These are phyloP conservation scores for Galeopterus variegatus DNA, from an alignment of 2,113 vertebrate species.

Conservation along the genomic window DNA sequence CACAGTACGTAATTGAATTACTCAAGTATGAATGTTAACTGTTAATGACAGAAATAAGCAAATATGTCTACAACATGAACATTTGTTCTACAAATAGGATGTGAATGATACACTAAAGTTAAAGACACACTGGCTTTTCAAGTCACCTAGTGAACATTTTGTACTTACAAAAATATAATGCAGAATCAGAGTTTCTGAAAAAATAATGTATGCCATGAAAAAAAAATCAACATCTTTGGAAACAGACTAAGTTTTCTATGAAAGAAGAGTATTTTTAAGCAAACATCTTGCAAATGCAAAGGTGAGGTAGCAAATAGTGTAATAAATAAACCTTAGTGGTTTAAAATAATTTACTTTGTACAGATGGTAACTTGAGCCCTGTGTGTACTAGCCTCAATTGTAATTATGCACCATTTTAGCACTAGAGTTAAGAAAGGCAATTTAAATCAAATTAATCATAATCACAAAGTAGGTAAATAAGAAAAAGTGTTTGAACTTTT, in stretches of 20 bases:
- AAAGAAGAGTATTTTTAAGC: neutral
- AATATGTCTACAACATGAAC: neutral
- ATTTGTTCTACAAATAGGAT: neutral
- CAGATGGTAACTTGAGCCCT: neutral
- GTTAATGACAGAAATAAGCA: neutral
- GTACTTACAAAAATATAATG: neutral
- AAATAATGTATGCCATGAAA: neutral
- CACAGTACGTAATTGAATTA: neutral
- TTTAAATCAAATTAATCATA: slow-evolving; percentile 69
- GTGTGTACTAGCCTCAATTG: neutral
- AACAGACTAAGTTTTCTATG: neutral
- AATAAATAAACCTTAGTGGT: slow-evolving; percentile 32
- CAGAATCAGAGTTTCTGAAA: neutral
- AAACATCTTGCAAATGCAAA: neutral
- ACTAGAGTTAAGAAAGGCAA: neutral
- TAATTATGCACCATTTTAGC: slow-evolving; percentile 11
- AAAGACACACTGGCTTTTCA: neutral
- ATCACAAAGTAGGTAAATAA: slow-evolving; percentile 50
- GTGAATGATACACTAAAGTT: neutral
- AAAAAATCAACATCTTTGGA: neutral
- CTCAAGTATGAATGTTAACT: neutral
- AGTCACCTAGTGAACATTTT: neutral
- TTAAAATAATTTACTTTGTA: slow-evolving; percentile 45
- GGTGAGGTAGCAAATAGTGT: neutral
- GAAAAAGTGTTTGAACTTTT: slow-evolving; percentile 19